Conservation (phyloP, 2,797 vertebrate species). For the Mus caroli region DNA sequence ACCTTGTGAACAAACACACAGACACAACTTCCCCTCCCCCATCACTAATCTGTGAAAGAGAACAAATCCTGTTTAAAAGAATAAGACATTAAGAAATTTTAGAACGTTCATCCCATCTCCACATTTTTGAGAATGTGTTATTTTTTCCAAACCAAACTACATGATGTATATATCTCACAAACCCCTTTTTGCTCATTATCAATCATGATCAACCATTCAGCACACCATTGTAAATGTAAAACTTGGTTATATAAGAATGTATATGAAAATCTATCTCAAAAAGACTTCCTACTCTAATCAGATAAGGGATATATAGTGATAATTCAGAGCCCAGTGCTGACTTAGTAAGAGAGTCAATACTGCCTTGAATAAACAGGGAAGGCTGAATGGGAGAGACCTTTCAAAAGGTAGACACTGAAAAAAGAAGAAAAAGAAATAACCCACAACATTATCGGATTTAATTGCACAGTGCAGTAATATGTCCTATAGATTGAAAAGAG, state of each 20-base stretch:
- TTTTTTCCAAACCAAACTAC: background rate
- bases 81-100: background rate
- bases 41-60: background rate
- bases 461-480: background rate
- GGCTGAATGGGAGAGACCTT: background rate
- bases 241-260: background rate
- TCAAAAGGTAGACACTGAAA: background rate
- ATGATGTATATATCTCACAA: background rate
- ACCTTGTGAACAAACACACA: background rate
- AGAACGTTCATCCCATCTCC: fast-evolving
- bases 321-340: background rate
- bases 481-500: background rate
- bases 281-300: background rate
- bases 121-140: background rate
- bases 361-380: background rate
- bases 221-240: background rate
- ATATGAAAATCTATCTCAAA: background rate
- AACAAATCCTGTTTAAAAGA: background rate
- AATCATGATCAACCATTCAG: background rate
- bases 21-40: background rate
- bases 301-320: background rate
- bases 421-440: background rate
- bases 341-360: background rate
- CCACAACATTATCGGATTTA: background rate
- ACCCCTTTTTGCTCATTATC: background rate